Evolutionary conservation across 2,888 invertebrate species (phyloP), one percentile per base, ranked within the genome.

Genomic region (Macrosiphum euphorbiae): DNA sequence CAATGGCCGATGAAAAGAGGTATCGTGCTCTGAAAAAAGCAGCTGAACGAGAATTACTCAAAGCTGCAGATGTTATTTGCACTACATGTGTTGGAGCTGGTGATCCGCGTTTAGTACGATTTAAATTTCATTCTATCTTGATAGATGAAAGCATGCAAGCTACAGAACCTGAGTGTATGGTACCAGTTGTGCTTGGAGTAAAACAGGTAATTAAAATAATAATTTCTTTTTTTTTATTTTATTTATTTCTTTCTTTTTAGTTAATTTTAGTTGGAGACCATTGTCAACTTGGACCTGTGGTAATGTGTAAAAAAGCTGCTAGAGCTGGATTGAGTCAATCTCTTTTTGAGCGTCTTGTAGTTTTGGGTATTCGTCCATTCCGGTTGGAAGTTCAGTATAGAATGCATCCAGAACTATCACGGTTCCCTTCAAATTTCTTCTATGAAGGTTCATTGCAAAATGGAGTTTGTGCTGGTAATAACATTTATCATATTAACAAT

Each of bases 51-150:
- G 98, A 99, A 95, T 96, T 99, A 26, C 96, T 99, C 5, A 98
- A 98, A 96, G 98, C 99, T 0, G 99, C 99, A 2, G 99, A 99
- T 96, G 99, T 99, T 0, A 99, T 99, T 94, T 99, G 99, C 95
- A 99, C 99, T 95, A 99, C 99, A 0, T 99, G 99, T 96, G 99
- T 99, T 0, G 99, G 99, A 26, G 99, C 99, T 0, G 99, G 99
- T 0, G 99, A 99, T 96, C 98, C 98, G 0, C 96, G 99, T 44
- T 96, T 99, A n/a, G 97, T 98, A 3, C 97, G 98, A 93, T 97
- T 99, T 95, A 98, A 99, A 95, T 99, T 99, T 96, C 98, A 98
- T 95, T 99, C 99, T 47, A 99, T 99, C 95, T 97, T 99, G 26
- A 99, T 99, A 95, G 99, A 99, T 95, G 99, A 99, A 96, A 99